These are phyloP conservation scores for Rhodinocichla rosea DNA, from an alignment of 2,113 vertebrate genomes.

Conservation along the genomic window DNA sequence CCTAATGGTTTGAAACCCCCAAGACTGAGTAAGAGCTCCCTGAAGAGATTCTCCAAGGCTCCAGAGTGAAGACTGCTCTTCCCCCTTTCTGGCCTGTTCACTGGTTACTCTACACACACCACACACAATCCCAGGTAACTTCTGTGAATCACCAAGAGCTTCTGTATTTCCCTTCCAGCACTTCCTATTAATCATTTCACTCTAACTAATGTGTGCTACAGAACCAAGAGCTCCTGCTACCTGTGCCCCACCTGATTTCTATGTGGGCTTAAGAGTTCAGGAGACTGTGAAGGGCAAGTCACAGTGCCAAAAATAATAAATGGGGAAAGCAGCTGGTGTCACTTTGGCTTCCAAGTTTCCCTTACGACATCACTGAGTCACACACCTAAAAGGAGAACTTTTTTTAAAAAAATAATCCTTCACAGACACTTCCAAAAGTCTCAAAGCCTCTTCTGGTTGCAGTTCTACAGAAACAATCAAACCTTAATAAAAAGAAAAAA, in stretches of 20 bases:
- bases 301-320: background rate
- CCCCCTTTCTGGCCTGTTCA: background rate
- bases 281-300: background rate
- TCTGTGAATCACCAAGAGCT: background rate
- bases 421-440: background rate
- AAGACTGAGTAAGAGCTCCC: background rate
- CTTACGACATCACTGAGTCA: background rate
- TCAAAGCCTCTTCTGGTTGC: background rate
- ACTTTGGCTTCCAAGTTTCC: slow-evolving; percentile 23
- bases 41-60: background rate
- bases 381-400: background rate
- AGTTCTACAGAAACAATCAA: background rate
- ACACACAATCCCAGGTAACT: background rate
- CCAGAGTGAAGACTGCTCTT: background rate
- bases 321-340: background rate
- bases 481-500: background rate
- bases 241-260: background rate
- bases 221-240: background rate
- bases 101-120: background rate
- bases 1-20: background rate
- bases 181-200: background rate
- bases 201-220: background rate
- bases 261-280: background rate
- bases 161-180: background rate
- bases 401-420: background rate